Evolutionary conservation across 2,888 invertebrate species (phyloP).

Genomic region (Microplitis deprimator): DNA sequence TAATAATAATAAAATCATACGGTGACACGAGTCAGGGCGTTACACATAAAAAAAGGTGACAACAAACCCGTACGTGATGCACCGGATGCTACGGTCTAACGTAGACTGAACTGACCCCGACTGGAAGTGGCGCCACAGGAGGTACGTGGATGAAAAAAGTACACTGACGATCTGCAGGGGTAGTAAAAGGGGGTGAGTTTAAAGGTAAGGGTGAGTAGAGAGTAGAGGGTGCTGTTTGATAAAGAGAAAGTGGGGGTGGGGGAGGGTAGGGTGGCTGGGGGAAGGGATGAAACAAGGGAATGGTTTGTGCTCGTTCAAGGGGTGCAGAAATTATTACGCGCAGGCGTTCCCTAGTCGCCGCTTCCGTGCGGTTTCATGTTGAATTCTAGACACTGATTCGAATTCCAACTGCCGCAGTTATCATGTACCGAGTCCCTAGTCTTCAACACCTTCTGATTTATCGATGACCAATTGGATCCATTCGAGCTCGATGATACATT

Average conservation of each 20-base stretch:
- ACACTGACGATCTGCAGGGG: constrained; percentile 1
- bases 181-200: background rate
- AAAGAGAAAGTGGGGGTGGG: constrained; percentile 12
- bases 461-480: background rate
- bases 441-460: constrained; percentile 16
- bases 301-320: constrained; percentile 23
- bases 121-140: constrained; percentile 59
- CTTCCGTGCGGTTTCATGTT: constrained; percentile 30
- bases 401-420: constrained; percentile 18
- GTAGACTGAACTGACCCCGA: constrained; percentile 63
- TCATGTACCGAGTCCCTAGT: background rate
- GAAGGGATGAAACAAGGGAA: constrained; percentile 28
- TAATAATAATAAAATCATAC: background rate
- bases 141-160: constrained; percentile 19
- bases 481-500: background rate
- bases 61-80: constrained; percentile 33
- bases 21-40: constrained; percentile 28
- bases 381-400: constrained; percentile 34
- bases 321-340: constrained; percentile 27
- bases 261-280: constrained; percentile 5
- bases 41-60: constrained; percentile 16
- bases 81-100: constrained; percentile 61
- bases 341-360: constrained; percentile 27
- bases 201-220: background rate
- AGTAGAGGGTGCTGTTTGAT: background rate